Evolutionary conservation across 2,888 invertebrate species (phyloP), one percentile per base, ranked within the genome.

Genomic region (Frankliniella fusca): DNA sequence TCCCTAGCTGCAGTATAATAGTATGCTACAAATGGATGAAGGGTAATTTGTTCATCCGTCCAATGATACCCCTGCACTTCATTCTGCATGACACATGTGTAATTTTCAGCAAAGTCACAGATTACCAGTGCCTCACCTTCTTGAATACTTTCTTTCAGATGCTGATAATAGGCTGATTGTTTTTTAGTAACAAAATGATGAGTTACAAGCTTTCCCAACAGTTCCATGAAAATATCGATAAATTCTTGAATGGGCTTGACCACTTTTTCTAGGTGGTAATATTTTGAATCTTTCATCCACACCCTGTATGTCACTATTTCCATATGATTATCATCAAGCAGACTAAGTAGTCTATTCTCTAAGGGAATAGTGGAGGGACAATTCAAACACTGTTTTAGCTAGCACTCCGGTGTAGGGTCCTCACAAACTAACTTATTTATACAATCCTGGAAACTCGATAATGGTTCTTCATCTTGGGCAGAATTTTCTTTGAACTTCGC

Each of bases 101-200:
- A 80, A 48, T 48, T 80, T 80, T 80, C 27, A 28, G 80, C 28
- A 48, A 80, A 80, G 48, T 80, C 80, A 38, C 28, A 80, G 48
- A 27, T 80, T 48, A 80, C 80, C n/a, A 80, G n/a, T 48, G 48
- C 80, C 27, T 80, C 80, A 80, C 48, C 80, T 48, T 80, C 80
- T 48, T 80, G 28, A n/a, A 80, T 48, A 80, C 12, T 80, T 80
- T 80, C 80, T 80, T 80, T 80, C 27, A 80, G 27, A 23, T 80
- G 38, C 23, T 80, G 23, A 23, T 80, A 48, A 48, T 48, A 80
- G n/a, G 28, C 48, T 27, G 80, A 80, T 81, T 84, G 84, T 76
- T 83, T 15, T 49, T 38, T 83, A 5, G 83, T 70, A n/a, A 83
- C 80, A 50, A 82, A 83, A 38, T 83, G 65, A 83, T 84, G 83